Base-by-base conservation (phyloP, 1,140 invertebrate genomes). In the Drosophila burlai region DNA sequence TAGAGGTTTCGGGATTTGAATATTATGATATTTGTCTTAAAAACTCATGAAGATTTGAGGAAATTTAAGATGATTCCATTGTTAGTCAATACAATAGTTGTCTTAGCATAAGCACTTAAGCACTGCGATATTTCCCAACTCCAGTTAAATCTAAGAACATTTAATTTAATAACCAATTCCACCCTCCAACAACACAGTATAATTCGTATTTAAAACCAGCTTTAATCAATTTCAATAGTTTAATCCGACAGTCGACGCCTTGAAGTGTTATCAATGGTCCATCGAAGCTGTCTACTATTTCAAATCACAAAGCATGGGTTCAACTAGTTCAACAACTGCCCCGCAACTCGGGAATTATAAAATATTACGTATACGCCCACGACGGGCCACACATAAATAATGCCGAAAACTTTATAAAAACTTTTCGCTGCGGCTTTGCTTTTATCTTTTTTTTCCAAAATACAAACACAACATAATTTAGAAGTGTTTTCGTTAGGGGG, bases 321-420 rank as follows among this genome's bases (percentile, higher is more conserved):
- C 66, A 78, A 68, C 55, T 68, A 66, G 58, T 64, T 55, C 47
- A 40, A 40, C 21, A 40, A 55, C 36, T 68, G 58, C 47, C 63
- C 52, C 76, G 31, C 52, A 55, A 77, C 63, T 61, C 29, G 38
- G 50, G 26, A 71, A 75, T 68, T 87, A 76, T 87, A 58, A 89
- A 90, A 90, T 90, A 89, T 89, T 85, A 66, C 75, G 85, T 81
- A 89, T 90, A 89, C 84, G 85, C 84, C 84, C 64, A 76, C 85
- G 75, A 78, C 76, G 38, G 40, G 46, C 29, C 61, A 13, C 26
- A 52, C 76, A 76, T 90, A 90, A 89, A 89, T 81, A 73, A 73
- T 60, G 31, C 36, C 16, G 50, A 74, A 72, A 76, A 85, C 74
- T 90, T 85, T 65, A 69, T 69, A 61, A 76, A 85, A 80, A 84